phyloP scores from a whole-genome alignment of 2,797 vertebrate species.

The Limosa lapponica region DNA sequence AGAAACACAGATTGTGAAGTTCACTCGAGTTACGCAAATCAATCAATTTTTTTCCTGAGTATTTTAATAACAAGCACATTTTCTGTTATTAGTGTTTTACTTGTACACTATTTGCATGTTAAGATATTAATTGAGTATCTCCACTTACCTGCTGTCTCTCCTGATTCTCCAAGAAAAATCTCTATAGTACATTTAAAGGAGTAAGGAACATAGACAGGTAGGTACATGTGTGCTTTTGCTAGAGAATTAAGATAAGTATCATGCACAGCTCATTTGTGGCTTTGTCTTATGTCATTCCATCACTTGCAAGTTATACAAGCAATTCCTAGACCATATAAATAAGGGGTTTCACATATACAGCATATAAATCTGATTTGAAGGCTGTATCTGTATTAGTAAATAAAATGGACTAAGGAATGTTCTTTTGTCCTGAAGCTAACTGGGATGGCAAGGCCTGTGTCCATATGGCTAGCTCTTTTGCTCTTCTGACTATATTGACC shows the following conservation, averaged over 20 bases:
- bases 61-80: slow-evolving; percentile 17
- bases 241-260: slow-evolving; percentile 48
- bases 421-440: neutral
- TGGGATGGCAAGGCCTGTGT: neutral
- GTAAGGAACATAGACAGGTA: slow-evolving; percentile 28
- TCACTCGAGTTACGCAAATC: slow-evolving; percentile 37
- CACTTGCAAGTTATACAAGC: slow-evolving; percentile 31
- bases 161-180: neutral
- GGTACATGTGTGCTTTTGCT: slow-evolving; percentile 32
- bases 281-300: slow-evolving; percentile 51
- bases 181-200: neutral
- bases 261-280: slow-evolving; percentile 43
- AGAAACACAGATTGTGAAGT: slow-evolving; percentile 65
- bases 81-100: neutral
- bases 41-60: neutral
- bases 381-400: neutral
- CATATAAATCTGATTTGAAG: neutral
- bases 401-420: neutral
- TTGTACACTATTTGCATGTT: neutral
- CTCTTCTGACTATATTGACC: too few species aligned
- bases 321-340: slow-evolving; percentile 5
- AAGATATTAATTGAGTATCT: neutral
- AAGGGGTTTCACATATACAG: neutral
- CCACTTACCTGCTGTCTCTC: neutral
- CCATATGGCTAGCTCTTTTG: neutral